A percentile compares a stretch with the other conserved stretches of the same genome.
Evolutionary conservation across 2,888 invertebrate genomes (phyloP).

Genomic region (Chaitophorus viminalis): DNA sequence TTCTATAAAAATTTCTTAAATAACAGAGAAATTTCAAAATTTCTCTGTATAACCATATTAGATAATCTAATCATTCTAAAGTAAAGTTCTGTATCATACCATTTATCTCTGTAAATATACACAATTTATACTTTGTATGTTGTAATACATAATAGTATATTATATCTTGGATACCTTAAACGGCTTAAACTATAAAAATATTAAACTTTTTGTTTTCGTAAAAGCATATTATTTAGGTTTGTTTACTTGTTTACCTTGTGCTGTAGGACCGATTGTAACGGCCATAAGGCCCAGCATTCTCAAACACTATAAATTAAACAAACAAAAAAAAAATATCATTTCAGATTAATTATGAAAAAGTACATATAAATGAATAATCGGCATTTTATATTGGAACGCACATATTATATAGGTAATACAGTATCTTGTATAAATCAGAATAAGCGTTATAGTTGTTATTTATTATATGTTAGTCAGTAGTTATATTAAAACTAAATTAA

Average conservation of each 20-base stretch:
- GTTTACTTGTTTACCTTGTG: conserved; percentile 50
- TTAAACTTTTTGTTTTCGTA: too few species aligned
- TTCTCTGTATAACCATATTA: too few species aligned
- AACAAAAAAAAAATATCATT: conserved; percentile 18
- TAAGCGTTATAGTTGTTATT: not conserved
- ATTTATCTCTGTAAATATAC: too few species aligned
- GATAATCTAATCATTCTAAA: too few species aligned
- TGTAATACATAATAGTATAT: too few species aligned
- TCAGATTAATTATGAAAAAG: not conserved
- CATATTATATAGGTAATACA: not conserved
- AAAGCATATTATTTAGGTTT: not conserved
- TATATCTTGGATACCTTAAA: too few species aligned
- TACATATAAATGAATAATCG: not conserved
- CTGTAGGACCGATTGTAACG: conserved; percentile 14
- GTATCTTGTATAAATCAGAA: not conserved
- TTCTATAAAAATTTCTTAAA: too few species aligned
- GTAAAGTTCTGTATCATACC: too few species aligned
- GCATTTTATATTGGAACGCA: not conserved
- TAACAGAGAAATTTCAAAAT: too few species aligned
- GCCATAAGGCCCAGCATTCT: conserved; percentile 55
- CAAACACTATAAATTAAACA: conserved; percentile 32
- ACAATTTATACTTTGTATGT: too few species aligned
- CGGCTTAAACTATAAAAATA: too few species aligned
- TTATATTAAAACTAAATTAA: not conserved
- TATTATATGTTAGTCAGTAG: not conserved